Base-by-base conservation (phyloP, 2,888 invertebrate species). In the Ennomos quercinarius region DNA sequence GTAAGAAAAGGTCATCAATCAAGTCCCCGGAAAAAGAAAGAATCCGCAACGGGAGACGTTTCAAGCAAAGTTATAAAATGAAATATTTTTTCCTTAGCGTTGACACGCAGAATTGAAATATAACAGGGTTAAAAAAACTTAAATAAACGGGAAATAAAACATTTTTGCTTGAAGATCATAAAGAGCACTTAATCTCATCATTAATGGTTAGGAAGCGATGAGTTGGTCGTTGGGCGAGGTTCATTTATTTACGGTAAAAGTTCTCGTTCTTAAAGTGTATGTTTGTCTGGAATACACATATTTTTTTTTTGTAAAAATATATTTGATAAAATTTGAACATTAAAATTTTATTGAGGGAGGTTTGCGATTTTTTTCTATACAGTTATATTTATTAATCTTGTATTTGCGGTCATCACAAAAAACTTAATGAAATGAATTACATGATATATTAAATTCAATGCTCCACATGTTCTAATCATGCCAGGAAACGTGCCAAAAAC, bases 1-100 rank as follows among this genome's bases (percentile, higher is more conserved):
- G 75, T 78, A 79, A 81, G 83, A 81, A 83, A 85, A 82, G n/a
- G 73, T 83, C 86, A 90, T 89, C 86, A 87, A 88, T 90, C 89
- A 89, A 80, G 78, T 59, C 76, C 65, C 65, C 70, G 79, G 78
- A 83, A 83, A 84, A 87, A 85, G 77, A 73, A 80, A 71, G 77
- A 83, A 80, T 77, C 74, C 81, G 75, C 80, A 70, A 72, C 74
- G 75, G 73, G 81, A 75, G 79, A 77, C 76, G 80, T 79, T 76
- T 79, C 77, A 70, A 71, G 74, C 71, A 74, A 74, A 72, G 66
- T 81, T 81, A 76, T 72, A 82, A 80, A 84, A 80, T 71, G 62
- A 70, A 73, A 73, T 74, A 73, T 73, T 76, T 77, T 76, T 76
- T 72, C 69, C 61, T 66, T 61, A 59, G 58, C 68, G 77, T 74